Evolutionary conservation across 2,797 vertebrate genomes (phyloP), one percentile per base, ranked within the genome.

Genomic region (Takifugu rubripes): DNA sequence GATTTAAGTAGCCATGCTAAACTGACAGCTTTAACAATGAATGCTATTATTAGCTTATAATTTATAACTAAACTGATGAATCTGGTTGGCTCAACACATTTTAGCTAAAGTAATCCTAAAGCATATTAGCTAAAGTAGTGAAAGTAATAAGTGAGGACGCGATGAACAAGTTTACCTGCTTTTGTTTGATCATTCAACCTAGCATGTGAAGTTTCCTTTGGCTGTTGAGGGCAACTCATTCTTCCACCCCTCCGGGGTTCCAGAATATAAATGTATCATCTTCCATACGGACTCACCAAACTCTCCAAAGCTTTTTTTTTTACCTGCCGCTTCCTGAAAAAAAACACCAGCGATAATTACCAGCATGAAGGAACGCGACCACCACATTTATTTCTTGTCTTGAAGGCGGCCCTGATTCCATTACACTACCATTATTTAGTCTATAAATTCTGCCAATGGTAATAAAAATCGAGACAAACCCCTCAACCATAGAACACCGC

Each of bases 401-500:
- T 83, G 79, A 54, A 77, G 58, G 54, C 65, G 55, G 76, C 74
- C 72, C 70, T 43, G 56, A 69, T 85, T 85, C 82, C 82, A 81
- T 86, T 81, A 83, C 79, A 81, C 82, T 81, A 82, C 70, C 75
- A 80, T 84, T 81, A 86, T 87, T 87, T 84, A 83, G 86, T 84
- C 79, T 84, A 55, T 64, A 56, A 63, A 43, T 74, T 65, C 52
- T 75, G 87, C 84, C 86, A 88, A 83, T 6, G 61, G 65, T 56
- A 86, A 88, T 81, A 88, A 78, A 79, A 83, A 72, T 56, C 33
- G 62, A 87, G 78, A 81, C 81, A 50, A 84, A 84, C 73, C 78
- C 70, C 62, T 79, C 69, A 61, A 36, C 6, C 54, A 56, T 79
- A 73, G 73, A 84, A 76, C 79, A 40, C 62, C 60, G 53, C 67